These are phyloP conservation scores for Thripadectes ignobilis DNA, from an alignment of 2,797 vertebrate species.

Conservation along the genomic window DNA sequence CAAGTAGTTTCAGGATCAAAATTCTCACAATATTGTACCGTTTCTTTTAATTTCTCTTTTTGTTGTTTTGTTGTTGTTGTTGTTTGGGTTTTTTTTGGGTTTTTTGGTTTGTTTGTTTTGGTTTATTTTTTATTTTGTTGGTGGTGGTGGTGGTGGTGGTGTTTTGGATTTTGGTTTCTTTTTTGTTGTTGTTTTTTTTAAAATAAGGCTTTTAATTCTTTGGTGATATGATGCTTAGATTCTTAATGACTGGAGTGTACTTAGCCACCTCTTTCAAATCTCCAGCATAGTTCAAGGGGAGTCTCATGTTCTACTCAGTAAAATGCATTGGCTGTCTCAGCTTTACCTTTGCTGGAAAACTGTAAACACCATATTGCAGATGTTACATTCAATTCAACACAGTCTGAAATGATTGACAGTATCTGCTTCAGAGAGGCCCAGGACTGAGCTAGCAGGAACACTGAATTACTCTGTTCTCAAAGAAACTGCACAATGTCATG, in stretches of 20 bases:
- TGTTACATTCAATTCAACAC: background rate
- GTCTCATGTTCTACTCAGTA: background rate
- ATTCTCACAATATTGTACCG: background rate
- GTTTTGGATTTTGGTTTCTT: background rate
- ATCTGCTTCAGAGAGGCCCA: constrained; percentile 12
- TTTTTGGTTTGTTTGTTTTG: no score
- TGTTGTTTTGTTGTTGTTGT: no score
- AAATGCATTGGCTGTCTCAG: background rate
- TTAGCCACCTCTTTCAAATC: background rate
- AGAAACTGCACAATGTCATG: background rate
- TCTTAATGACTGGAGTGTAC: background rate
- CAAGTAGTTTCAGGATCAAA: background rate
- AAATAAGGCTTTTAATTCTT: background rate
- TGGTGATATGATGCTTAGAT: background rate
- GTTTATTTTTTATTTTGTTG: no score
- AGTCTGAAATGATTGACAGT: constrained; percentile 48
- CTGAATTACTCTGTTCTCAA: background rate
- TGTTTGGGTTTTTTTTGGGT: no score
- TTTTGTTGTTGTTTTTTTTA: background rate
- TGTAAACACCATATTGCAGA: constrained; percentile 16
- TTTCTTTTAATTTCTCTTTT: background rate
- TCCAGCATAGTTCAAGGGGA: background rate
- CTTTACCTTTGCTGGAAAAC: background rate
- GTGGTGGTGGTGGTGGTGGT: no score
- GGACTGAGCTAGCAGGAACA: background rate